Conservation (phyloP, 1,140 invertebrate species). For the Uloborus diversus region DNA sequence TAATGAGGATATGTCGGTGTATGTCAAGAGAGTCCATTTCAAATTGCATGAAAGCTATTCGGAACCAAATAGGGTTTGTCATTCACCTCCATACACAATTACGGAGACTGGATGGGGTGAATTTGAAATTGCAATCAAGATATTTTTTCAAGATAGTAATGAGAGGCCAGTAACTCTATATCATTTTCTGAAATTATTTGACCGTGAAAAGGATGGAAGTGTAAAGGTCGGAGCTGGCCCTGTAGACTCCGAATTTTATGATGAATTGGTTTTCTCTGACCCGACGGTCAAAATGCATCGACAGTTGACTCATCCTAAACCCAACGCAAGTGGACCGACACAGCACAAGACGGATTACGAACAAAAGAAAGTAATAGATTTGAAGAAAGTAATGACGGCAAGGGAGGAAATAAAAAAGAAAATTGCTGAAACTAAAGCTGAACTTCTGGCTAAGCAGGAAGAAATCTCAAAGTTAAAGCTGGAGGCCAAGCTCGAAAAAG, state of each 20-base stretch:
- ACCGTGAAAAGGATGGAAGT: constrained; percentile 38
- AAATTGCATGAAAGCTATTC: constrained; percentile 98
- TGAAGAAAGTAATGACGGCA: constrained; percentile 80
- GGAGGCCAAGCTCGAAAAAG: no score
- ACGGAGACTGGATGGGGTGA: constrained; percentile 99
- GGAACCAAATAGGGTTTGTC: constrained; percentile 80
- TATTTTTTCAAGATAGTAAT: constrained; percentile 97
- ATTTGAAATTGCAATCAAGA: constrained; percentile 98
- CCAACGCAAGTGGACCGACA: constrained; percentile 77
- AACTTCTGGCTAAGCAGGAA: constrained; percentile 86
- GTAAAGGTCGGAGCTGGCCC: constrained; percentile 1
- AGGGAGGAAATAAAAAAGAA: constrained; percentile 85
- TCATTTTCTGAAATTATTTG: constrained; percentile 33
- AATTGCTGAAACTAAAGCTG: constrained; percentile 89
- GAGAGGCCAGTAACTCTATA: constrained; percentile 79
- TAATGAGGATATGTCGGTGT: constrained; percentile 88
- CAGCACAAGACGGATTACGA: constrained; percentile 71
- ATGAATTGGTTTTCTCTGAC: constrained; percentile 82
- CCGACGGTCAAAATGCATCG: constrained; percentile 93
- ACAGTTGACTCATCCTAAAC: constrained; percentile 76
- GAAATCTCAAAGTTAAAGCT: constrained; percentile 83
- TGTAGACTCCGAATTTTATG: constrained; percentile 58
- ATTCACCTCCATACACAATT: constrained; percentile 90
- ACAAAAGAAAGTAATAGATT: constrained; percentile 84
- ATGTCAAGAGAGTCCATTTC: constrained; percentile 97